Evolutionary conservation across 2,797 vertebrate species (phyloP), one percentile per base, ranked within the genome.

Genomic region (Pelochelys cantorii): DNA sequence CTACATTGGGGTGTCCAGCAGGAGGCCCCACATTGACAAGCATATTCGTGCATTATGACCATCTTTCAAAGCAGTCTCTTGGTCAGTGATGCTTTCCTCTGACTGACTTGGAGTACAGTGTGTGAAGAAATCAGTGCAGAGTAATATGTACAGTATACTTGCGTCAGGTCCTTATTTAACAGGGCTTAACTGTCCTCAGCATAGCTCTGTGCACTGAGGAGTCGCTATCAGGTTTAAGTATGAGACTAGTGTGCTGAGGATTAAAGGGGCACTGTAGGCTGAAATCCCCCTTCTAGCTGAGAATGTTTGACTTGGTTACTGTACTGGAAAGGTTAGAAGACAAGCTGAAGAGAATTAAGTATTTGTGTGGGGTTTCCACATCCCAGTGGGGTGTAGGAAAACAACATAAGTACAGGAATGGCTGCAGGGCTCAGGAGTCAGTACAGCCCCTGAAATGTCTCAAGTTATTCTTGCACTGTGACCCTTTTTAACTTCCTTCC

Each of bases 101-200:
- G 71, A 56, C 5, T 27, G 71, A 56, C 6, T 29, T 0, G 3
- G 11, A 15, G 81, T 87, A 79, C 91, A 87, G 89, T 86, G n/a
- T 71, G 92, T 0, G 2, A 23, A 22, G 78, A 37, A n/a, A 5
- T 1, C 0, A 65, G 42, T 84, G 84, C 84, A 29, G 91, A 34
- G 85, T 84, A 87, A 92, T 15, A 5, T 81, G 85, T 95, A 87
- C 95, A 93, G 94, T 92, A 94, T 77, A 91, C 56, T 87, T 42
- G 79, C 54, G 91, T 94, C 95, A 92, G 4, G n/a, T 88, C 94
- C 95, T 86, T 6, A 9, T 95, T 93, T 92, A 94, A 91, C 92
- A 60, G 88, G 96, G 96, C 96, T 96, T 97, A 97, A 95, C 91
- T 96, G 94, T 96, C 94, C 95, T 81, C 94, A 93, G 96, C 95